Evolutionary conservation across 2,113 vertebrate genomes (phyloP).

Genomic region (Colaptes auratus): DNA sequence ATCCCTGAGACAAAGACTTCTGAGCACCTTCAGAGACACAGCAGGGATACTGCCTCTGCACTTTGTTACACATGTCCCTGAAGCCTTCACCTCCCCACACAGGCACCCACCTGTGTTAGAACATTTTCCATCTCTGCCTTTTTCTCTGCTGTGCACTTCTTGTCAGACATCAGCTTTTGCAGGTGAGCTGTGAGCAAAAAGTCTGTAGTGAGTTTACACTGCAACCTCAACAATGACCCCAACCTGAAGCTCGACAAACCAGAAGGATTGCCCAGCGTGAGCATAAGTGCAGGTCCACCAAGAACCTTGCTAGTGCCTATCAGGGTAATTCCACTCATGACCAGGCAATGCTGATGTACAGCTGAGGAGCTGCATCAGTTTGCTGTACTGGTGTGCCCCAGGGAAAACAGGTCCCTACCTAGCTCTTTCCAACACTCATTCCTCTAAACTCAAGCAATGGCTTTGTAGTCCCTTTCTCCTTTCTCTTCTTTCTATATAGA

Average conservation of each 20-base stretch:
- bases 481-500: background rate
- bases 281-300: background rate
- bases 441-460: background rate
- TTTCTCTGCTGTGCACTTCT: slow-evolving; percentile 92
- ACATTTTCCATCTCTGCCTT: slow-evolving; percentile 94
- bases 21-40: background rate
- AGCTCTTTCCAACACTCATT: background rate
- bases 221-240: background rate
- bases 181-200: slow-evolving; percentile 84
- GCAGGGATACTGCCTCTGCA: background rate
- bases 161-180: slow-evolving; percentile 97
- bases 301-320: background rate
- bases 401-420: background rate
- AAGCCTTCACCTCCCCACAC: background rate
- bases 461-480: background rate
- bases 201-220: rapidly evolving
- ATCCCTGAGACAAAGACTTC: background rate
- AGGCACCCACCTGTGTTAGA: slow-evolving; percentile 84
- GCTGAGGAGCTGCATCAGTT: background rate
- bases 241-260: background rate
- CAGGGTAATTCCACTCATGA: background rate
- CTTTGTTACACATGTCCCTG: background rate
- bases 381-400: background rate
- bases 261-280: background rate
- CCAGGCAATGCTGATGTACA: background rate